Base-by-base conservation (phyloP, 1,140 invertebrate genomes). In the Cyclina sinensis region DNA sequence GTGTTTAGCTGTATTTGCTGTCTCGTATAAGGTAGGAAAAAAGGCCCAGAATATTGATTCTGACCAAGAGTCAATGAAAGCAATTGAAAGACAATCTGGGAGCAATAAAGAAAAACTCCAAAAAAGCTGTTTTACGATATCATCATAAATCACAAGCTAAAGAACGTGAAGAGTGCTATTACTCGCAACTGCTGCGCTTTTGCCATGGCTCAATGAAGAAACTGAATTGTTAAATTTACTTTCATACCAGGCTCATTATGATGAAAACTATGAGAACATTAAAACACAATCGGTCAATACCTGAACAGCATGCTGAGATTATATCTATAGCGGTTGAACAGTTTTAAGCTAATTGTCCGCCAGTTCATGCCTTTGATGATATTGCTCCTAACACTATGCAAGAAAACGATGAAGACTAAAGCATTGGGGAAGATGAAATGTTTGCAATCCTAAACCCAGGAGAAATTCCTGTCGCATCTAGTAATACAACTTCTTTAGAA, bases 271-370 rank as follows among this genome's bases (percentile, higher is more conserved):
- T 27, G 51, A 90, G 18, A 48, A 70, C 43, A 86, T 86, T 43
- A 12, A 73, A 30, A 24, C n/a, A 32, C n/a, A 90, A 86, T 35
- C 57, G 62, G 65, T 9, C 30, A 30, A 24, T 39, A 14, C 46
- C 86, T 59, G 68, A 90, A 76, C 78, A 86, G 82, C 84, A 90
- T 48, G 46, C 62, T 46, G 35, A 87, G n/a, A 74, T 82, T 27
- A 62, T 90, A 24, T 57, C 82, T 62, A 5, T 86, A 59, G 78
- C 83, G 12, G 35, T 86, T 43, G 48, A 86, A 62, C 57, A 90
- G 18, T 83, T 59, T 54, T n/a, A 82, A 74, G 39, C 43, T 57
- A 51, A 73, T 83, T 83, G 89, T 21, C 83, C 83, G 35, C 89
- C 89, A 39, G 46, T 57, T 43, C 76, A 90, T 83, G 70, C 79